Evolutionary conservation across 2,113 vertebrate genomes (phyloP).

Genomic region (Rhinopomastus cyanomelas): DNA sequence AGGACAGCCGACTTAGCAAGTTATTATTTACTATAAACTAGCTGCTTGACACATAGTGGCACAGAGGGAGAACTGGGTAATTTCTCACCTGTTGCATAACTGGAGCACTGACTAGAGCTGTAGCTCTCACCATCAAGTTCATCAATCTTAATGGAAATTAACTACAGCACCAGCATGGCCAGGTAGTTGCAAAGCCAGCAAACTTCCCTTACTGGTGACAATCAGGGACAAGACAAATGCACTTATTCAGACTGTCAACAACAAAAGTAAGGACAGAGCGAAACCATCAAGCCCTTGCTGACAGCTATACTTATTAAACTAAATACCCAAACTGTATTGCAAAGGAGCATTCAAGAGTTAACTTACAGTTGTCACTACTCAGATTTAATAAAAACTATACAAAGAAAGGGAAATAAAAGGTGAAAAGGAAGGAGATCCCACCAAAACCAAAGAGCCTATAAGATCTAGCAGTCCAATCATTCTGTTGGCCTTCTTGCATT

Average conservation of each 20-base stretch:
- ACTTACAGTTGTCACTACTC: not conserved
- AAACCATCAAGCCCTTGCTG: not conserved
- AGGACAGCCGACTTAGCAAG: not conserved
- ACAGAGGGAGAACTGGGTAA: not conserved
- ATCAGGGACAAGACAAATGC: not conserved
- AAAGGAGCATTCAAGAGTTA: not conserved
- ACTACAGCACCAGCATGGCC: not conserved
- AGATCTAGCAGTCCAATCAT: not conserved
- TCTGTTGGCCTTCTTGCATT: not conserved
- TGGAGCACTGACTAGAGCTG: not conserved
- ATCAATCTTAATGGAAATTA: not conserved
- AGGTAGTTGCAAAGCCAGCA: not conserved
- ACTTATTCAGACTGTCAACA: not conserved
- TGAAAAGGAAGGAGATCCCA: not conserved
- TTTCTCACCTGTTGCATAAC: fast-evolving
- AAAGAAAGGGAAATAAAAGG: not conserved
- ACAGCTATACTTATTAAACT: no score
- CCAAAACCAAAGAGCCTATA: not conserved
- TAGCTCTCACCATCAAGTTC: not conserved
- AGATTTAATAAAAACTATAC: not conserved
- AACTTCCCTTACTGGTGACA: not conserved
- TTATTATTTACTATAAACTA: not conserved
- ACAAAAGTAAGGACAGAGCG: not conserved
- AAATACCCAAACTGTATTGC: no score
- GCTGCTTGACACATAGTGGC: not conserved